Evolutionary conservation across 2,797 vertebrate genomes (phyloP).

Genomic region (Hippoglossus hippoglossus): DNA sequence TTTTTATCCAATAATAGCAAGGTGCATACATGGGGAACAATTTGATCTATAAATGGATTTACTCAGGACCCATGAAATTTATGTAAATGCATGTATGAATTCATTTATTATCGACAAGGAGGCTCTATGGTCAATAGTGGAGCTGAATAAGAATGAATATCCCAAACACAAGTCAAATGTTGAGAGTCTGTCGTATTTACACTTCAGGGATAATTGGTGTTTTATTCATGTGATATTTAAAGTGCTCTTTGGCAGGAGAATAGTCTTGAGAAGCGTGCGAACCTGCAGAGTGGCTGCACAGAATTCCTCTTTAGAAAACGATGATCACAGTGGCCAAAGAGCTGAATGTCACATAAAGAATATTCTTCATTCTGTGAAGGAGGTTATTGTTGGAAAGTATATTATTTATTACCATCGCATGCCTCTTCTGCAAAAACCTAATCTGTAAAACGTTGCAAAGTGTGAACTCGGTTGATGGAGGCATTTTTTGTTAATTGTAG

Average conservation of each 20-base stretch:
- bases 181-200: slow-evolving; percentile 68
- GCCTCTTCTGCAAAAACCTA: no score
- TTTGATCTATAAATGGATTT: slow-evolving; percentile 76
- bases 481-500: no score
- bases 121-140: slow-evolving; percentile 66
- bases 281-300: slow-evolving; percentile 5
- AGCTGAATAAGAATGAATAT: slow-evolving; percentile 70
- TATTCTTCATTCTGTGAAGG: not conserved
- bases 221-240: slow-evolving; percentile 60
- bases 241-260: slow-evolving; percentile 39
- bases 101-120: slow-evolving; percentile 64
- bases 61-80: slow-evolving; percentile 69
- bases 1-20: slow-evolving; percentile 27
- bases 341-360: not conserved
- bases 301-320: slow-evolving; percentile 6
- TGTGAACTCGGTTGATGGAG: no score
- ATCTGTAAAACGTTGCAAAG: no score
- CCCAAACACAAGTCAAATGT: slow-evolving; percentile 72
- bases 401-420: no score
- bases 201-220: slow-evolving; percentile 61
- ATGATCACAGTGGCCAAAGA: slow-evolving; percentile 8
- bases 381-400: no score
- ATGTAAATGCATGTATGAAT: slow-evolving; percentile 81
- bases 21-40: slow-evolving; percentile 55
- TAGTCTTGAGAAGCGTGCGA: slow-evolving; percentile 13